These are phyloP conservation scores for Notiomystis cincta DNA, from an alignment of 2,113 vertebrate species.

Conservation along the genomic window DNA sequence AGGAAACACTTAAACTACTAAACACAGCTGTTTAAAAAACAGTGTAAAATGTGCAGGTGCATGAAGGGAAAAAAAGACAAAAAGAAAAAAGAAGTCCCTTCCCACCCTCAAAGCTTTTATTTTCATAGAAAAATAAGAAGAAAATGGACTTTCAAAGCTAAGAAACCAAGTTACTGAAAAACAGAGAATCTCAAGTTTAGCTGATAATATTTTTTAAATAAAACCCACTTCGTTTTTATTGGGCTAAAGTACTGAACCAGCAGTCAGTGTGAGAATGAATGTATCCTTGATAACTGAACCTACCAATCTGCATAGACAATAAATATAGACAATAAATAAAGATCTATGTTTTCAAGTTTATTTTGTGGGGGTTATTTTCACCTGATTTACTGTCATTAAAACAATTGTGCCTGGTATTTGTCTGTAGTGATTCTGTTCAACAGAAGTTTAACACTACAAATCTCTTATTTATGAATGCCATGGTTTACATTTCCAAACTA, in stretches of 20 bases:
- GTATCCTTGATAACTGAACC: neutral
- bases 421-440: neutral
- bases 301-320: neutral
- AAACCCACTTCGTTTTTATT: neutral
- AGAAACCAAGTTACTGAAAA: neutral
- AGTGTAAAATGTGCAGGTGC: neutral
- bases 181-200: neutral
- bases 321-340: neutral
- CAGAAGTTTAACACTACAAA: neutral
- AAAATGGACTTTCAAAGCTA: neutral
- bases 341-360: neutral
- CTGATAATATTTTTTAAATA: neutral
- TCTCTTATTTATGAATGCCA: neutral
- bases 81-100: accelerated
- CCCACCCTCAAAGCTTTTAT: accelerated
- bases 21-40: neutral
- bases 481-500: neutral
- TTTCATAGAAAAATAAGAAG: neutral
- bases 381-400: neutral
- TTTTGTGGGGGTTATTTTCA: neutral
- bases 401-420: neutral
- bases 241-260: neutral
- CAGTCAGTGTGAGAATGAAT: neutral
- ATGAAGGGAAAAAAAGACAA: neutral
- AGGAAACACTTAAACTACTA: neutral